Conservation (phyloP, 2,888 invertebrate species). For the Pimpla rufipes region DNA sequence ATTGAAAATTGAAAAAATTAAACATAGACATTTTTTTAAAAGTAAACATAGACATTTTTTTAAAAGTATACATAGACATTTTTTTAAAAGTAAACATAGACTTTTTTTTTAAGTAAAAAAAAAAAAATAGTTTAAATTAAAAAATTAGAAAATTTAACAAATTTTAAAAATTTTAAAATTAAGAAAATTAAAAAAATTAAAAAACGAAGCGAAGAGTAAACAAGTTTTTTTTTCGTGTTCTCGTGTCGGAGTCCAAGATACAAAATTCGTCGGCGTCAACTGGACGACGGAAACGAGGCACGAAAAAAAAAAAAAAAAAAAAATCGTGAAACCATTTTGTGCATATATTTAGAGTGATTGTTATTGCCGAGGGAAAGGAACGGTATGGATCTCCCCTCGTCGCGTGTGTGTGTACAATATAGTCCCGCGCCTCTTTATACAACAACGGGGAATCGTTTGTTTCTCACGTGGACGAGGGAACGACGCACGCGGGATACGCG, state of each 20-base stretch:
- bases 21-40: too few species aligned
- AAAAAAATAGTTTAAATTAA: neutral
- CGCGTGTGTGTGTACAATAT: neutral
- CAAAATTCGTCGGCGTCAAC: neutral
- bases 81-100: too few species aligned
- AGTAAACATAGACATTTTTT: too few species aligned
- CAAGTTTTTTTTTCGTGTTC: slow-evolving; percentile 12
- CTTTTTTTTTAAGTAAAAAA: neutral
- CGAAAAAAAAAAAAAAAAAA: neutral
- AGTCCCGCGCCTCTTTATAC: slow-evolving; percentile 22
- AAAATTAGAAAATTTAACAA: neutral
- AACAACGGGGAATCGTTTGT: slow-evolving; percentile 48
- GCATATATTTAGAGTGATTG: slow-evolving; percentile 19
- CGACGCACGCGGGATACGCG: slow-evolving; percentile 17
- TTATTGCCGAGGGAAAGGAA: slow-evolving; percentile 55
- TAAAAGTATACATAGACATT: too few species aligned
- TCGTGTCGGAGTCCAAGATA: too few species aligned
- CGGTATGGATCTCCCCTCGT: slow-evolving; percentile 23
- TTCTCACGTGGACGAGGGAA: slow-evolving; percentile 55
- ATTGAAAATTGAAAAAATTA: too few species aligned
- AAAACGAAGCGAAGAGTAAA: neutral
- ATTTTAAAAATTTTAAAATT: neutral
- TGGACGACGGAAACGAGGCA: neutral
- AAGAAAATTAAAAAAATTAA: neutral
- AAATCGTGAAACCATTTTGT: slow-evolving; percentile 1